phyloP scores from a whole-genome alignment of 2,797 vertebrate genomes.

The Sebastolobus altivelis region DNA sequence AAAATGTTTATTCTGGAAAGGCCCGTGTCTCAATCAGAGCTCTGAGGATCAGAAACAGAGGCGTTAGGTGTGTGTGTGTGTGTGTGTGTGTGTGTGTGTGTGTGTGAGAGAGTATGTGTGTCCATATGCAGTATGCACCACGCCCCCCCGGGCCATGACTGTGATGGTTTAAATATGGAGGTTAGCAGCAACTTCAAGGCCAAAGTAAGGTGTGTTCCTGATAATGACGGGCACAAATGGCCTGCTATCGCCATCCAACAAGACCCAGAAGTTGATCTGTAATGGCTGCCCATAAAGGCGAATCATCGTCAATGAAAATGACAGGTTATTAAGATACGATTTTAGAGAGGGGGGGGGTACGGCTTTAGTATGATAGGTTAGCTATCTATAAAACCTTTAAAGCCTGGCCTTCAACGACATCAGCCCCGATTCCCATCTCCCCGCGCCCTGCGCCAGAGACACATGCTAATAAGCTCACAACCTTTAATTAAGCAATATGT shows the following conservation, averaged over 20 bases:
- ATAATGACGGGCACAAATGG: slow-evolving; percentile 71
- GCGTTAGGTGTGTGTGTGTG: background rate
- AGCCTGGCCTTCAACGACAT: slow-evolving; percentile 90
- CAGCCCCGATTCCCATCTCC: slow-evolving; percentile 88
- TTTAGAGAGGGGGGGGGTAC: slow-evolving; percentile 73
- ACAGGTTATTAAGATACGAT: slow-evolving; percentile 93
- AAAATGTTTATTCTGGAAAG: no score
- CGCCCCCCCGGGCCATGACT: slow-evolving; percentile 31
- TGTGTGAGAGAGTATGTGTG: slow-evolving; percentile 26
- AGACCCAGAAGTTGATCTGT: slow-evolving; percentile 77
- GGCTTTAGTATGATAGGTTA: slow-evolving; percentile 94
- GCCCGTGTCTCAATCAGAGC: slow-evolving; percentile 4
- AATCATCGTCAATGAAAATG: slow-evolving; percentile 90
- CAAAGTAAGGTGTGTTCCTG: slow-evolving; percentile 67
- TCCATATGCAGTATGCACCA: slow-evolving; percentile 11
- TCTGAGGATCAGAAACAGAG: slow-evolving; percentile 24
- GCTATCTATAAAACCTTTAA: slow-evolving; percentile 98
- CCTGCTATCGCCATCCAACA: slow-evolving; percentile 58
- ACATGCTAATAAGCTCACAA: slow-evolving; percentile 99
- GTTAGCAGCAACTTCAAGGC: slow-evolving; percentile 76
- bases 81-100: slow-evolving; percentile 12
- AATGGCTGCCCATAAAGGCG: slow-evolving; percentile 85
- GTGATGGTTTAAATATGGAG: slow-evolving; percentile 70
- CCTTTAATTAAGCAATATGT: slow-evolving; percentile 99
- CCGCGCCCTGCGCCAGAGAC: slow-evolving; percentile 91